Conservation (phyloP, 1,140 invertebrate genomes). For the Trichonephila clavipes region DNA sequence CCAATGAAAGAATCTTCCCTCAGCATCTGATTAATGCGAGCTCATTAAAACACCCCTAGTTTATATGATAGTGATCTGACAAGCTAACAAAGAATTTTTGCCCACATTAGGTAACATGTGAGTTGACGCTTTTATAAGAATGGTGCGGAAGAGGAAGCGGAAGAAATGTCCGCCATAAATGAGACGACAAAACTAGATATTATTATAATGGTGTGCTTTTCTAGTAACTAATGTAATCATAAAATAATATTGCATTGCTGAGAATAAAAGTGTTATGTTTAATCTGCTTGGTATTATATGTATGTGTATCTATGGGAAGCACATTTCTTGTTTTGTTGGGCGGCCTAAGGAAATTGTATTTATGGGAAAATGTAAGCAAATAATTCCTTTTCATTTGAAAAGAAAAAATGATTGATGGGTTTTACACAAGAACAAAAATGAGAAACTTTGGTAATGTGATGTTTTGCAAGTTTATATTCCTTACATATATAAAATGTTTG, state of each 20-base stretch:
- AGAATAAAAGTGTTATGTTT: neutral
- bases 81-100: neutral
- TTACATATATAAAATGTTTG: no score
- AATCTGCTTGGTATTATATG: neutral
- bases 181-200: neutral
- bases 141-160: neutral
- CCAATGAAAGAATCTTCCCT: neutral
- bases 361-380: no score
- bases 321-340: no score
- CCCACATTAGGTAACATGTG: neutral
- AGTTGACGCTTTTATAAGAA: slow-evolving; percentile 30
- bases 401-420: no score
- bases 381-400: no score
- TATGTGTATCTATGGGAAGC: no score
- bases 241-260: neutral
- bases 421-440: no score
- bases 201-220: no score
- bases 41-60: slow-evolving; percentile 6
- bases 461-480: no score
- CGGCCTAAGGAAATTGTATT: no score
- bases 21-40: neutral
- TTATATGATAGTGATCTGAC: neutral
- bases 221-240: neutral
- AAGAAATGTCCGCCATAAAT: neutral
- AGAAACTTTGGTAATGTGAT: no score